Base-by-base conservation (phyloP, 2,888 invertebrate species). In the Andrena minutula region DNA sequence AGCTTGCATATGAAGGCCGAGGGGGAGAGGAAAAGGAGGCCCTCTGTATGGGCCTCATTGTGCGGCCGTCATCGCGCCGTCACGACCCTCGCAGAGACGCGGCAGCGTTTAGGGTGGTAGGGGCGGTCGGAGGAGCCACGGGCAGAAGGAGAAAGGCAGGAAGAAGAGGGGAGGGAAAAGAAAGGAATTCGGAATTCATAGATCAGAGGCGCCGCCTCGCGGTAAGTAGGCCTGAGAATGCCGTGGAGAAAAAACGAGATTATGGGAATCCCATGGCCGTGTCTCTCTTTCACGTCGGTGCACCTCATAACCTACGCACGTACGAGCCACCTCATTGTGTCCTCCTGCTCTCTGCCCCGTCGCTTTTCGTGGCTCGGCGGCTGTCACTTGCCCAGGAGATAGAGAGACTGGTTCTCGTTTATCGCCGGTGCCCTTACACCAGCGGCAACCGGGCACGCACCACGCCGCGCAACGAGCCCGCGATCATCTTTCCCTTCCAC, bases 61-160 rank as follows among this genome's bases (percentile, higher is more conserved):
- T 93, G 88, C 75, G 76, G 81, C 87, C 89, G 92, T 93, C 93
- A 93, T 91, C 91, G 89, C 82, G 85, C 88, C 90, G 89, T 92
- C 91, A 91, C 69, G 87, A 84, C 79, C 79, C 60, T 89, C 80
- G 83, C 77, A 88, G 88, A 88, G 87, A 83, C 86, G 75, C 77
- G 83, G 65, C 85, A 83, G 85, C 85, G 82, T 82, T 83, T 72
- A 83, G 81, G 85, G 71, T 84, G 83, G 66, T 66, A 65, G 74
- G 69, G 75, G 74, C 71, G 76, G 68, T n/a, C 49, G 79, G 66
- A 78, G 77, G 20, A 68, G 73, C 35, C 53, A 8, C 16, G 23
- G 56, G 20, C 20, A 30, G 69, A 23, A 47, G 47, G 63, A 47
- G 41, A 63, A 28, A 60, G 65, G 12, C 49, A 51, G 47, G n/a